These are phyloP conservation scores for Micrasema minimum DNA, from an alignment of 1,140 invertebrate genomes.

Conservation along the genomic window DNA sequence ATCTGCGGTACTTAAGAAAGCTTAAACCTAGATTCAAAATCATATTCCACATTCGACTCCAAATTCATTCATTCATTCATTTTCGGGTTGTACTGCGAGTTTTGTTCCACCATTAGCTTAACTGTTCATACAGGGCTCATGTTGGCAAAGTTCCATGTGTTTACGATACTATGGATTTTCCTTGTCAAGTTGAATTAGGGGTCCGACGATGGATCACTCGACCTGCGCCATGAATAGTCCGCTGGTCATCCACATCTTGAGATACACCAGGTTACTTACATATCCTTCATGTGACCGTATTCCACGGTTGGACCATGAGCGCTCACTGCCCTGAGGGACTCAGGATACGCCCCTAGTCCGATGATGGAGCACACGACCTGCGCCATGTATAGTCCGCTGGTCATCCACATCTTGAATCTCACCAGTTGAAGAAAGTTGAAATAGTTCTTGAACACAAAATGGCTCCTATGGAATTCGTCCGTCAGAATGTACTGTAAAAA, in stretches of 20 bases:
- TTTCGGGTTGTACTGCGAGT: too few relatives aligned
- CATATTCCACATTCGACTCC: too few relatives aligned
- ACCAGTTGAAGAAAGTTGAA: slow-evolving; percentile 17
- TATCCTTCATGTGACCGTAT: slow-evolving; percentile 20
- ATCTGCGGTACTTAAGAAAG: too few relatives aligned
- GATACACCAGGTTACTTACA: slow-evolving; percentile 22
- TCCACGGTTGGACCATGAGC: slow-evolving; percentile 14
- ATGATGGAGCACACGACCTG: neutral
- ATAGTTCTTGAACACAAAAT: slow-evolving; percentile 20
- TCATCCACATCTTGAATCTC: slow-evolving; percentile 30
- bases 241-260: slow-evolving; percentile 30
- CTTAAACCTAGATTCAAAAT: too few relatives aligned
- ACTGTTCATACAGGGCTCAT: too few relatives aligned
- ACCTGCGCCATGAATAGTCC: slow-evolving; percentile 4
- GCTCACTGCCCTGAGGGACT: neutral
- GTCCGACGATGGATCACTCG: neutral
- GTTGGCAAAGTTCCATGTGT: too few relatives aligned
- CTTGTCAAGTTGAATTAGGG: too few relatives aligned
- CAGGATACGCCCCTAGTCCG: slow-evolving; percentile 21
- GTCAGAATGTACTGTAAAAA: slow-evolving; percentile 23
- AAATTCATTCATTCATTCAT: too few relatives aligned
- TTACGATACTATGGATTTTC: too few relatives aligned
- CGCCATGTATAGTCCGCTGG: slow-evolving; percentile 7
- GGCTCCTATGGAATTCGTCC: slow-evolving; percentile 11
- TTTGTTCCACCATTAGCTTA: too few relatives aligned